Percentiles rank a stretch among this genome's conserved stretches.
Evolutionary conservation across 2,797 vertebrate species (phyloP).

Genomic region (Periparus ater): DNA sequence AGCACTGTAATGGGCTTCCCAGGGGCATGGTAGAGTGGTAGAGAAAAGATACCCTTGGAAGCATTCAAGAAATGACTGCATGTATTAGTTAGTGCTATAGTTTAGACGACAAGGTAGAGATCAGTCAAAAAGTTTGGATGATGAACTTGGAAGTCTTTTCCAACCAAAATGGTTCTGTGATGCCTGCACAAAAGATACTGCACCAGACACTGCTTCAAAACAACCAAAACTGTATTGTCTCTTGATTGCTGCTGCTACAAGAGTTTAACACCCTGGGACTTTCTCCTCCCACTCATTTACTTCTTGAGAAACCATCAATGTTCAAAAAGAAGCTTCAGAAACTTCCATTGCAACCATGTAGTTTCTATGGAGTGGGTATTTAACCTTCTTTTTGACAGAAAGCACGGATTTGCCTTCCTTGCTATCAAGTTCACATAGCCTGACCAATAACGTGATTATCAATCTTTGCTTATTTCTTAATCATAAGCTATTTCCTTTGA

Average conservation of each 20-base stretch:
- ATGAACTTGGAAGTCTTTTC: not conserved
- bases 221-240: not conserved
- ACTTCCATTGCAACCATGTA: not conserved
- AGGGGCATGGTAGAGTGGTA: no score
- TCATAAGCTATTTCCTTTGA: not conserved
- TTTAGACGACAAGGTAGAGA: not conserved
- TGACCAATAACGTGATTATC: not conserved
- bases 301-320: not conserved
- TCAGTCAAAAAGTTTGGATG: not conserved
- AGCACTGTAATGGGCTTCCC: not conserved
- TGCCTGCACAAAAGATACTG: not conserved
- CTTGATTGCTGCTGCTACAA: not conserved
- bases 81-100: not conserved
- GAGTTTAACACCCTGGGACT: not conserved
- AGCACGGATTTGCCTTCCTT: not conserved
- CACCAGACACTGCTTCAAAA: not conserved
- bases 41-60: no score
- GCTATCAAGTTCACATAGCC: not conserved
- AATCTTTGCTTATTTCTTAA: not conserved
- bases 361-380: not conserved
- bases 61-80: rapidly evolving
- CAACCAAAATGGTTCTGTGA: not conserved
- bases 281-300: not conserved
- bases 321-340: not conserved
- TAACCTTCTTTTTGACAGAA: not conserved